Conservation (phyloP, 2,888 invertebrate species). For the Alsophila aescularia region DNA sequence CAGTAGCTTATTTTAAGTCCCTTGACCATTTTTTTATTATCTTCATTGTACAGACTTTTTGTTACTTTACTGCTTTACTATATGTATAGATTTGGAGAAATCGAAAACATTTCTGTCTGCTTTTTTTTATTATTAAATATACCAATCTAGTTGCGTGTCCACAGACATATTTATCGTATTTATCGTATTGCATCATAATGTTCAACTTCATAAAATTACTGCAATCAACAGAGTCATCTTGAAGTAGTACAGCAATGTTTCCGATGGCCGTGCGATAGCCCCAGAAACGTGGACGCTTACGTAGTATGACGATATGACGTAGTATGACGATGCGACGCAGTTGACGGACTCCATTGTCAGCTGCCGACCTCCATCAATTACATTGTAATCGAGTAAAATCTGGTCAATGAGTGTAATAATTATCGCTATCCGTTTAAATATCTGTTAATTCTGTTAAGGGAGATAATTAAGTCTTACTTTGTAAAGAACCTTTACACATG, state of each 20-base stretch:
- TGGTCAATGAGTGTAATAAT: constrained; percentile 1
- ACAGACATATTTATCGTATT: no score
- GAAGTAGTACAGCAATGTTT: constrained; percentile 10
- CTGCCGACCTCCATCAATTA: constrained; percentile 15
- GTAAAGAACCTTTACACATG: background rate
- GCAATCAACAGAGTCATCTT: background rate
- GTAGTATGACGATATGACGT: constrained; percentile 18
- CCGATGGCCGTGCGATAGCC: constrained; percentile 32
- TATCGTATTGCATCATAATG: no score
- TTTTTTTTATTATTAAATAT: no score
- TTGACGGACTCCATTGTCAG: constrained; percentile 11
- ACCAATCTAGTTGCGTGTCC: no score
- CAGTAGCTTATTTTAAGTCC: no score
- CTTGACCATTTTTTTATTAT: no score
- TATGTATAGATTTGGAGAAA: no score
- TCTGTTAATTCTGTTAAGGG: constrained; percentile 8
- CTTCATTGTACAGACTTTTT: no score
- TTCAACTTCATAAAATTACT: no score
- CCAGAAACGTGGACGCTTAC: constrained; percentile 20
- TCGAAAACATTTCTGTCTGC: no score
- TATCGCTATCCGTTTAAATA: constrained; percentile 15
- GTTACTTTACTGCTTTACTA: no score
- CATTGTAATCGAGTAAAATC: constrained; percentile 4
- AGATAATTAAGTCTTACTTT: constrained; percentile 9
- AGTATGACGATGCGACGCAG: no score